Evolutionary conservation across 2,888 invertebrate species (phyloP), one percentile per base, ranked within the genome.

Genomic region (Tetramorium bicarinatum): DNA sequence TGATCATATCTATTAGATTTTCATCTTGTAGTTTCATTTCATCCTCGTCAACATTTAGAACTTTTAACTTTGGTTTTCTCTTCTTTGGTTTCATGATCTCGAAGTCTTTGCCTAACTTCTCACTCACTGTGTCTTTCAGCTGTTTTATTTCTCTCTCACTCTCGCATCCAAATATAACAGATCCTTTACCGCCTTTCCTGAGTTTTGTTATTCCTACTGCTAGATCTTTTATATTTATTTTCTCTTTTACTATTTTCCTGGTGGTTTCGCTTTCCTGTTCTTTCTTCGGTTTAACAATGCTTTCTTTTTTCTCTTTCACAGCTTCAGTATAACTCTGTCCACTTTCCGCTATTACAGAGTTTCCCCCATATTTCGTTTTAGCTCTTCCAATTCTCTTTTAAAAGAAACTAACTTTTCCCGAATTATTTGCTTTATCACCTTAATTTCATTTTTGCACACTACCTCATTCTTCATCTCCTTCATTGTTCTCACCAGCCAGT

Each of bases 191-290:
- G 6, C 6, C 21, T 13, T 64, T 64, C 2, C 11, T 64, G 0
- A 41, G 44, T 1, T 44, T 41, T 11, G 64, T 44, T 21, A 64
- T 52, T 49, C 85, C 81, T 18, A 87, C 71, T 8, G 69, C 83
- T 52, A 84, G 38, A 6, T 67, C 49, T 34, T 74, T 87, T 3
- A 87, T 82, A 54, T 85, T 49, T 13, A 87, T 67, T 25, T 56
- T 75, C 6, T 85, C 64, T 49, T 84, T 84, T 34, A 88, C 54
- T 21, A 64, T 52, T 61, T 75, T 47, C 21, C 82, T 80, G 13
- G 82, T 52, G 18, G 29, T 29, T 52, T 82, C 44, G 47, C 87
- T 88, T 21, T 84, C 85, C 47, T 88, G 88, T 18, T 85, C 61
- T 3, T n/a, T 77, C 61, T 72, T 87, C 8, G 84, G 83, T 74